Evolutionary conservation across 2,888 invertebrate species (phyloP), one percentile per base, ranked within the genome.

Genomic region (Mechanitis mazaeus): DNA sequence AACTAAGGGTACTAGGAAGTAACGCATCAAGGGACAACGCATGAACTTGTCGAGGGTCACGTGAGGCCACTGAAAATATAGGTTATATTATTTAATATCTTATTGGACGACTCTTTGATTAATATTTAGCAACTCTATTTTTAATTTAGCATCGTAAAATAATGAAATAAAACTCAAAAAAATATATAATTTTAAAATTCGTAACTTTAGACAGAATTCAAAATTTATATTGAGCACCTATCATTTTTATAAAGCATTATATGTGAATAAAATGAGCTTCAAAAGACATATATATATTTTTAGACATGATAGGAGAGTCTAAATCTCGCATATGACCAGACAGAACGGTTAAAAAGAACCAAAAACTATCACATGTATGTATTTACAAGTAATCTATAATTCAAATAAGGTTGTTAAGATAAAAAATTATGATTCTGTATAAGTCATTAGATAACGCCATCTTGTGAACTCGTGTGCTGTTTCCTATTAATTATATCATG

Each of bases 1-100:
- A 78, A 78, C 72, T 59, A 69, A 65, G 71, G 72, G 65, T 68
- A 79, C 72, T 69, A 75, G 80, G 81, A 81, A 79, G 76, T 75
- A 61, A 68, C 68, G 69, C 69, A 55, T 68, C 63, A 66, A 61
- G 67, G 69, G 66, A 64, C 68, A 65, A 54, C 58, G 68, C 61
- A 55, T 57, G 55, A 60, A 67, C 57, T 54, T 45, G 59, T 64
- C 60, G 56, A 62, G 62, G 64, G 66, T 66, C 64, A 66, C 42
- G 31, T 7, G 50, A 11, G 50, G 50, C 28, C 31, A 31, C 9
- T 20, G 31, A 50, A 50, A 50, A 50, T 50, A 50, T 50, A 50
- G 50, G 50, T 50, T 50, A 50, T 50, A 50, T n/a, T n/a, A n/a
- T 20, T 47, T 47, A n/a, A 20, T 20, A 4, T 46, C 20, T 20